Conservation (phyloP, 2,113 vertebrate species). For the Meleagris gallopavo region DNA sequence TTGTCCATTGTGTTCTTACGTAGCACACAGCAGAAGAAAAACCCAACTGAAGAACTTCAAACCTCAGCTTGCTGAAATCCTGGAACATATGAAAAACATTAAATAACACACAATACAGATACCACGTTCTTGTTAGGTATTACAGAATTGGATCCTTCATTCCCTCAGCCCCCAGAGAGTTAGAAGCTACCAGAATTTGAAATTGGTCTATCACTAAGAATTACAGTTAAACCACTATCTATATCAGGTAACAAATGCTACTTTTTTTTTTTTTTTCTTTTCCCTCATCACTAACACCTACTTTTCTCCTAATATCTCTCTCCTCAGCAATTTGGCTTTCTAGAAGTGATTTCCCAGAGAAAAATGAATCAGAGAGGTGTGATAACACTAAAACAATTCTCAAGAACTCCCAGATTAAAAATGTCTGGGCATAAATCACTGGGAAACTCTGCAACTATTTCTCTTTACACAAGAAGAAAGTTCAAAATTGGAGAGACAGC, state of each 20-base stretch:
- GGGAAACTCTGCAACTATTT: not conserved
- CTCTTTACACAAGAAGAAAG: not conserved
- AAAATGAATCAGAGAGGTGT: constrained; percentile 11
- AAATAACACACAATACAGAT: not conserved
- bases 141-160: not conserved
- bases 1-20: fast-evolving
- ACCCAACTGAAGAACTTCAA: not conserved
- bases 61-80: not conserved
- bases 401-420: constrained; percentile 46
- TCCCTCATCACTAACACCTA: not conserved
- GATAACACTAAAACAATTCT: constrained; percentile 54
- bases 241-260: not conserved
- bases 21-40: not conserved
- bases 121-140: not conserved
- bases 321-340: not conserved
- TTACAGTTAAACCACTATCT: not conserved
- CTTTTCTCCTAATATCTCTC: not conserved
- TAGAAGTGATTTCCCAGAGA: constrained; percentile 14
- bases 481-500: not conserved
- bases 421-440: constrained; percentile 7
- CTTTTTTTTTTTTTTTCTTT: not conserved
- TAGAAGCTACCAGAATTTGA: not conserved
- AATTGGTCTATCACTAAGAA: not conserved
- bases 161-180: not conserved
- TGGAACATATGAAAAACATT: not conserved